Conservation (phyloP, 2,113 vertebrate species). For the Odocoileus virginianus region DNA sequence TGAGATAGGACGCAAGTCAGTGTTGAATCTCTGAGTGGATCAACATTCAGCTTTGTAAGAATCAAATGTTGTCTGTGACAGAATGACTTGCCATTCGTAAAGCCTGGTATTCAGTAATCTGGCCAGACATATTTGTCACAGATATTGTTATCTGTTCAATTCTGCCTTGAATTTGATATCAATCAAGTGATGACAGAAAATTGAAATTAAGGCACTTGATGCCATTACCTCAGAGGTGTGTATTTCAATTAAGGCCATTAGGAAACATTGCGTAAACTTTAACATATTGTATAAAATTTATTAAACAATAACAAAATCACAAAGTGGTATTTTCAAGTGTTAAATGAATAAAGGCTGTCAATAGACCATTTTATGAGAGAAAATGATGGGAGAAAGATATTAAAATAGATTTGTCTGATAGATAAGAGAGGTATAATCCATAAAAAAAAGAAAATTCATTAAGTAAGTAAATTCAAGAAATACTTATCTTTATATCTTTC, state of each 20-base stretch:
- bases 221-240: background rate
- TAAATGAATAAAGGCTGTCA: conserved; percentile 27
- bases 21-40: background rate
- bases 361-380: conserved; percentile 16
- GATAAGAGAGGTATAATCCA: conserved; percentile 33
- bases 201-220: background rate
- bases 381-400: conserved; percentile 12
- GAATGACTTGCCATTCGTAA: background rate
- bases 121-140: background rate
- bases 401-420: conserved; percentile 41
- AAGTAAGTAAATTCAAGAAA: conserved; percentile 55
- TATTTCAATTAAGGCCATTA: background rate
- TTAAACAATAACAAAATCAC: background rate
- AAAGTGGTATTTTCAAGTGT: background rate
- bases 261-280: background rate
- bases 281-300: background rate
- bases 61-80: background rate
- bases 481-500: conserved; percentile 47
- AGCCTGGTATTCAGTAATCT: background rate
- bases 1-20: background rate
- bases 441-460: conserved; percentile 55
- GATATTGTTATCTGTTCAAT: background rate
- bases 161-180: background rate
- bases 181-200: background rate
- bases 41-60: background rate